Evolutionary conservation across 2,113 vertebrate genomes (phyloP), one percentile per base, ranked within the genome.

Genomic region (Stegostoma tigrinum): DNA sequence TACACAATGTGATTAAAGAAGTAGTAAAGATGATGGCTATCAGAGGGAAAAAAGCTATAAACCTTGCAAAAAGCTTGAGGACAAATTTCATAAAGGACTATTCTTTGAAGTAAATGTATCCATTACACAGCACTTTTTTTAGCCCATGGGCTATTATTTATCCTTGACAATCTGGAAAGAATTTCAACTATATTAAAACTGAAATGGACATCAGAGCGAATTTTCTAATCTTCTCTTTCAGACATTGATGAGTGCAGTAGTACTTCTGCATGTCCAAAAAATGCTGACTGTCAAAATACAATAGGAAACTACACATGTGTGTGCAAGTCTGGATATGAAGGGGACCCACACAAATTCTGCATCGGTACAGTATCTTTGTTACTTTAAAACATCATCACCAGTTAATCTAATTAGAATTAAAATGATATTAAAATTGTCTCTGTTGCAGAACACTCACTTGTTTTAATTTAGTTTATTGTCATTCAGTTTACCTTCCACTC

Each of bases 221-320:
- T 67, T 61, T 38, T 66, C n/a, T 66, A 93, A 19, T 93, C 34
- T 83, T 42, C 10, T 64, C 27, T 42, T 95, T 45, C 95, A 95
- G 95, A 95, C 55, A 87, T 95, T n/a, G 27, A 95, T 95, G 80
- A 95, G 70, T 95, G 80, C 86, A 52, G 38, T 27, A 86, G 86
- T 83, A 27, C 52, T 95, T 95, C 95, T 23, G 66, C 24, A 30
- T 95, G 95, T 95, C 78, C 78, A 34, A 38, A 38, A 61, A 95
- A 95, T 80, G 95, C 78, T 61, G 78, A 86, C 48, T 95, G 95
- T 89, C 42, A 21, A 15, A 95, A 95, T 70, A n/a, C 30, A 95
- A 14, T 61, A 23, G 95, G 95, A 89, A 95, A 48, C 52, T 95
- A 95, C 42, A 30, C 42, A 17, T 95, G 95, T 89, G 23, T 30